Conservation (phyloP, 37 sponge, comb jelly and placozoan species). For the Tethya wilhelma region DNA sequence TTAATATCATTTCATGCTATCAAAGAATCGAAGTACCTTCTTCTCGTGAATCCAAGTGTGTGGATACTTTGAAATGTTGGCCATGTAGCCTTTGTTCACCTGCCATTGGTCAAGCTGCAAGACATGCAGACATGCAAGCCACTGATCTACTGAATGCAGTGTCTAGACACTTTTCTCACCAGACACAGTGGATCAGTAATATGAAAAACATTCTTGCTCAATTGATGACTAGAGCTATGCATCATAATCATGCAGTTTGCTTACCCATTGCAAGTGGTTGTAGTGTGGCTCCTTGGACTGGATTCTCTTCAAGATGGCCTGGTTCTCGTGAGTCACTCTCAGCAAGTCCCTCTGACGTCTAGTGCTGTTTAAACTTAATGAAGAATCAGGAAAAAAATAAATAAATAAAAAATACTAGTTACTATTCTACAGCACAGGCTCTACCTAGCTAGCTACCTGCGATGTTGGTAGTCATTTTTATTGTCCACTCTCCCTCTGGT, state of each 20-base stretch:
- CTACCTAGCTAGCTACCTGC: conserved; percentile 44
- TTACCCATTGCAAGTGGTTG: conserved; percentile 76
- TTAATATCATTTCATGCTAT: no score
- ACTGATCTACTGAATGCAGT: neutral
- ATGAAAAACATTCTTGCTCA: neutral
- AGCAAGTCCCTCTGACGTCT: conserved; percentile 79
- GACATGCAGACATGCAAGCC: neutral
- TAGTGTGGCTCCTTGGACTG: conserved; percentile 80
- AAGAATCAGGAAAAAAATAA: neutral
- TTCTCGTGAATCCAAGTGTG: no score
- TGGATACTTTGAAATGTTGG: conserved; percentile 83
- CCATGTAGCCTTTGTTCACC: conserved; percentile 83
- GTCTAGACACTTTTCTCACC: neutral
- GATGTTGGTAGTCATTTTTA: conserved; percentile 74
- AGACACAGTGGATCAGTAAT: neutral
- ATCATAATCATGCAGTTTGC: neutral
- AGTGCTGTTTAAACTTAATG: conserved; percentile 76
- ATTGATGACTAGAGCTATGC: neutral
- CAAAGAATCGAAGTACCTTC: no score
- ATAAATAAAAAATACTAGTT: neutral
- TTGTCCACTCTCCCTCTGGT: conserved; percentile 77
- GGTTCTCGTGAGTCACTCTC: conserved; percentile 87
- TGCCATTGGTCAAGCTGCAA: conserved; percentile 79
- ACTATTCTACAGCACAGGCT: neutral
- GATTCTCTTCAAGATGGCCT: conserved; percentile 89